Evolutionary conservation across 2,113 vertebrate genomes (phyloP), one percentile per base, ranked within the genome.

Genomic region (Stigmatopora nigra): DNA sequence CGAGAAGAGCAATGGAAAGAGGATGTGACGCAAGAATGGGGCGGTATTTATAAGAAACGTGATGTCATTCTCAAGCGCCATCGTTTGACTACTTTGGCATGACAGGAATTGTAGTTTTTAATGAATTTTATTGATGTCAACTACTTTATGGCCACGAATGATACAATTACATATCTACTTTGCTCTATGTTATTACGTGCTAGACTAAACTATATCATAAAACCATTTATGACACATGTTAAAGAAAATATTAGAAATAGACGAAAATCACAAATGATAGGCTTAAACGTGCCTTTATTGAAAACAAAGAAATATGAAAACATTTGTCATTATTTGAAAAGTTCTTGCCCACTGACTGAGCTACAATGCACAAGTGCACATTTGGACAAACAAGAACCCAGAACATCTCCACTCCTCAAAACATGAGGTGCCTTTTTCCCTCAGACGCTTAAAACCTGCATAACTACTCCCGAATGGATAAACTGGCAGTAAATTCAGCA

Each of bases 1-100:
- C 62, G 76, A 86, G 73, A 75, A 75, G 81, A 81, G 71, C 81
- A 84, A 73, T 69, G 81, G 86, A 89, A 87, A 88, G 86, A 89
- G 87, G 81, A 86, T 61, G 72, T 85, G 82, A 88, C 81, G 86
- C 59, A 1, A 19, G 7, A 58, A 56, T 45, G 38, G 1, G 38
- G 76, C 38, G 57, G 2, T 0, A n/a, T 72, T 82, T 89, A 88
- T 88, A 67, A 0, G 0, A 0, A 0, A 0, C 0, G 0, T 41
- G 22, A 76, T 81, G 80, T 84, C 83, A 79, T n/a, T 1, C 36
- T 63, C 9, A 15, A 35, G 70, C 79, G 78, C 49, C 68, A 9
- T 15, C 15, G 2, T 12, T 3, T 2, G 5, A 2, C 1, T 13
- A 15, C 53, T 55, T 3, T 5, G 0, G 25, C 49, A 20, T 3